Evolutionary conservation across 2,797 vertebrate species (phyloP).

Genomic region (Eulemur coronatus): DNA sequence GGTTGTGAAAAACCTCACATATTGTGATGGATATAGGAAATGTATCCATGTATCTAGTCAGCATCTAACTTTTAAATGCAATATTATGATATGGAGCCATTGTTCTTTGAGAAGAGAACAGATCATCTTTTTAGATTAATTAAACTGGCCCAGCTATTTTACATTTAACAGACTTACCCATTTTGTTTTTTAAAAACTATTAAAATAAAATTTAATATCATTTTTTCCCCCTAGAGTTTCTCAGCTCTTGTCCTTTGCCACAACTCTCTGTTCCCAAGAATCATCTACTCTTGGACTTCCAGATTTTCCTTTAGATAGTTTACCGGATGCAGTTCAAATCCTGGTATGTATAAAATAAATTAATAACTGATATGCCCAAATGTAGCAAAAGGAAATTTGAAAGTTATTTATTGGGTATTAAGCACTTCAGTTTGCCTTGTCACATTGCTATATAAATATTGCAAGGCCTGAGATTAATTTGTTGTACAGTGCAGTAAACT

Average conservation of each 20-base stretch:
- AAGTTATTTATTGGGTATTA: not conserved
- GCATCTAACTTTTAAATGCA: conserved; percentile 23
- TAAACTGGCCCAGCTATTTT: not conserved
- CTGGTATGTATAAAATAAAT: conserved; percentile 88
- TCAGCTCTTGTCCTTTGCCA: conserved; percentile 95
- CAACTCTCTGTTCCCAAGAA: conserved; percentile 96
- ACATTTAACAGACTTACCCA: not conserved
- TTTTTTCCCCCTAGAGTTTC: conserved; percentile 88
- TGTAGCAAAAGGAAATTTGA: not conserved
- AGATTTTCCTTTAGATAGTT: conserved; percentile 96
- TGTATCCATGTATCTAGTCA: not conserved
- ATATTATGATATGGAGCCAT: not conserved
- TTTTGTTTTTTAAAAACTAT: conserved; percentile 63
- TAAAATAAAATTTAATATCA: conserved; percentile 45
- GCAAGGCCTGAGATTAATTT: not conserved
- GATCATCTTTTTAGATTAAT: conserved; percentile 4
- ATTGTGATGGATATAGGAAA: not conserved
- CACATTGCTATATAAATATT: conserved; percentile 3
- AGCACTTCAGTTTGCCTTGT: not conserved
- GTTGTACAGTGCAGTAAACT: not conserved
- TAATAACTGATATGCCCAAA: conserved; percentile 22
- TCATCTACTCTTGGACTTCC: conserved; percentile 94
- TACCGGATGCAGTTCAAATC: conserved; percentile 90
- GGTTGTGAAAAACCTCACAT: not conserved
- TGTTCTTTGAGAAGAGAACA: conserved; percentile 7